phyloP scores from a whole-genome alignment of 2,113 vertebrate genomes.

The Engystomops pustulosus region DNA sequence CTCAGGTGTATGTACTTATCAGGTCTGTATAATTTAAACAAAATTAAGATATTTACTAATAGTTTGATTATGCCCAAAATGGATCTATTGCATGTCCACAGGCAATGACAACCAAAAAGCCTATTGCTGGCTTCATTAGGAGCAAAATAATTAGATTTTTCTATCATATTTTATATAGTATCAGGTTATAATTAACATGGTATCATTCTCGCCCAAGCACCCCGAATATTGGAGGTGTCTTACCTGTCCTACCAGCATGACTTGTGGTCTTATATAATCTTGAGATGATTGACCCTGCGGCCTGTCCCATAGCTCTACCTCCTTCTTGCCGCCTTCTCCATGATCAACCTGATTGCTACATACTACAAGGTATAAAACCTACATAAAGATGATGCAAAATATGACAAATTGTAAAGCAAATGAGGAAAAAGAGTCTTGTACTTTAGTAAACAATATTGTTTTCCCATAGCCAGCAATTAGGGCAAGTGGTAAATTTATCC shows the following conservation, averaged over 20 bases:
- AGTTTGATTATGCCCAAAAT: background rate
- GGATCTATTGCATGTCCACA: no score
- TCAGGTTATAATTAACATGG: no score
- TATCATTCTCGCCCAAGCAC: background rate
- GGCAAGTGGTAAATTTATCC: no score
- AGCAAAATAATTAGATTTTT: no score
- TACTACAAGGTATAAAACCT: conserved; percentile 39
- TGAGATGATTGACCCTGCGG: background rate
- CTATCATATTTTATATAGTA: background rate
- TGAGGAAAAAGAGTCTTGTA: background rate
- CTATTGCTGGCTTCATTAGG: no score
- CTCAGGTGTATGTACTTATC: conserved; percentile 64
- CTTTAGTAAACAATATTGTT: no score
- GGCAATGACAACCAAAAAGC: no score
- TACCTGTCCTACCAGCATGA: background rate
- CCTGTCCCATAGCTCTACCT: conserved; percentile 58
- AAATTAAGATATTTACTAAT: no score
- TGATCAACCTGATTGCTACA: conserved; percentile 39
- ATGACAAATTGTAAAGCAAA: background rate
- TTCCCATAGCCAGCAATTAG: no score
- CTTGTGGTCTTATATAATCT: background rate
- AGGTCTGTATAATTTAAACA: conserved; percentile 57
- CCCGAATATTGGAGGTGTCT: background rate
- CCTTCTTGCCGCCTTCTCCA: conserved; percentile 36
- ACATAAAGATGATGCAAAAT: conserved; percentile 3